Base-by-base conservation (phyloP, 2,888 invertebrate species). In the Metopia argyrocephala region DNA sequence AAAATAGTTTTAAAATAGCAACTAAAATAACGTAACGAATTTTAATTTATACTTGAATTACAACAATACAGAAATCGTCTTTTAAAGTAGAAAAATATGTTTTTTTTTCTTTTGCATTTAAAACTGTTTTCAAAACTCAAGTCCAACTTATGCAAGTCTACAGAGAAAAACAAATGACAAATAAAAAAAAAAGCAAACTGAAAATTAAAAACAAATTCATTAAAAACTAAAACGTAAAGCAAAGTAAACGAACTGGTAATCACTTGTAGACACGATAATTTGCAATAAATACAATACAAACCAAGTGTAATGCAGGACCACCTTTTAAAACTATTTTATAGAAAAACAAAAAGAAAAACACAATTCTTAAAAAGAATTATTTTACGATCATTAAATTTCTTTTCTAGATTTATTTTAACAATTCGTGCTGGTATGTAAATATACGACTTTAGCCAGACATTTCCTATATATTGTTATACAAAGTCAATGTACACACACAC, bases 191-290 rank as follows among this genome's bases (percentile, higher is more conserved):
- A 81, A 78, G 78, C 78, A 70, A 74, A 65, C 38, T 54, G 61
- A 64, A 71, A 76, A 69, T 74, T 74, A 69, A 57, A 75, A 66
- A 79, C 23, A 52, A 54, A 69, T 76, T 69, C 21, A 20, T 38
- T 38, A 38, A 28, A 21, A 4, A 27, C 9, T 5, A 28, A 45
- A 61, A 9, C 3, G 57, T 28, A 50, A 23, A 56, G 48, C 27
- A 38, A 12, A 38, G 3, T 20, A 65, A 54, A 28, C 38, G 38
- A 66, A 46, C 62, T 64, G 66, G 73, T 75, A 82, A 82, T 82
- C 76, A 76, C 78, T 27, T 27, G 20, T 28, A 76, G 76, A 79
- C 82, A 79, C 82, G 82, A 82, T 73, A 69, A 69, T 68, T 76
- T 68, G 76, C 76, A 66, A 54, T 69, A 68, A 54, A 56, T 46